These are phyloP conservation scores for Pterostichus madidus DNA, from an alignment of 2,888 invertebrate species.

Conservation along the genomic window DNA sequence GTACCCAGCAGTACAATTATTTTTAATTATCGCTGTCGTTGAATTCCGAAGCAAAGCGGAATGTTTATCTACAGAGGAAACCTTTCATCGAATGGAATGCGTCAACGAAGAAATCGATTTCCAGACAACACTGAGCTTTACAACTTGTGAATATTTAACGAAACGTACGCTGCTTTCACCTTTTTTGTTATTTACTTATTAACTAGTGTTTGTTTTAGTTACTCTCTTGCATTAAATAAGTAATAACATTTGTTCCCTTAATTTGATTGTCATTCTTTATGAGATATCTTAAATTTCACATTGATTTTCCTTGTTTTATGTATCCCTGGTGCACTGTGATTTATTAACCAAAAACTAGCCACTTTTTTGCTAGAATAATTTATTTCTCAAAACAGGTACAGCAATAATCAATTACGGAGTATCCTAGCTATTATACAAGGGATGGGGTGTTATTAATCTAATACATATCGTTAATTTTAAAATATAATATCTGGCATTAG, in stretches of 20 bases:
- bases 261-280: not conserved
- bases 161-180: not conserved
- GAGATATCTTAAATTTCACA: not conserved
- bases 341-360: not conserved
- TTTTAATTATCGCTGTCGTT: slow-evolving; percentile 38
- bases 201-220: slow-evolving; percentile 24
- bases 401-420: too few species aligned
- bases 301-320: not conserved
- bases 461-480: too few species aligned
- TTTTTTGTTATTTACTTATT: slow-evolving; percentile 53
- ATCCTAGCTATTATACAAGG: too few species aligned
- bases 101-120: slow-evolving; percentile 33
- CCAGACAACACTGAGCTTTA: slow-evolving; percentile 18
- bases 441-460: too few species aligned
- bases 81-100: slow-evolving; percentile 29
- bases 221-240: not conserved
- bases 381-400: too few species aligned
- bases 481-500: too few species aligned
- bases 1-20: not conserved
- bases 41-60: not conserved
- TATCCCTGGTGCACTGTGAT: not conserved
- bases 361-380: too few species aligned
- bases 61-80: slow-evolving; percentile 7
- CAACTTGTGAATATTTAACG: slow-evolving; percentile 49
- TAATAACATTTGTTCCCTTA: slow-evolving; percentile 4